phyloP scores from a whole-genome alignment of 2,797 vertebrate genomes.

The Smutsia temminckii region DNA sequence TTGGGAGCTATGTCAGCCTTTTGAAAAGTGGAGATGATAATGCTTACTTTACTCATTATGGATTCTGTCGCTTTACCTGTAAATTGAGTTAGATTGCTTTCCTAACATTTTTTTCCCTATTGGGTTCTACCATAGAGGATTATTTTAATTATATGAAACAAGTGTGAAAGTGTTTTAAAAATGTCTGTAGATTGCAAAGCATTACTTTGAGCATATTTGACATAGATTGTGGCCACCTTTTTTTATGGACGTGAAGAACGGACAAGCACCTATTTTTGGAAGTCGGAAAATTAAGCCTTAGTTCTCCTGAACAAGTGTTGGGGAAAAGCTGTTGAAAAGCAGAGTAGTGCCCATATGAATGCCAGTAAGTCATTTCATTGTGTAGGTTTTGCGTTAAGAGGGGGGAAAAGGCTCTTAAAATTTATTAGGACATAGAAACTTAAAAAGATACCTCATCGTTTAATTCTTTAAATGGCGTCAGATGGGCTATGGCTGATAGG shows the following conservation, averaged over 20 bases:
- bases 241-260: neutral
- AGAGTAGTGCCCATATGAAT: no score
- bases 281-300: conserved; percentile 25
- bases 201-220: neutral
- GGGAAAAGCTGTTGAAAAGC: no score
- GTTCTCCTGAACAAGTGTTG: neutral
- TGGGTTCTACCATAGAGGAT: neutral
- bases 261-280: conserved; percentile 20
- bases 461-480: neutral
- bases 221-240: neutral
- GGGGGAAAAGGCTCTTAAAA: neutral
- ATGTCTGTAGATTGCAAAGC: neutral
- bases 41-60: neutral
- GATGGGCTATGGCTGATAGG: neutral
- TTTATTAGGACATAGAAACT: neutral
- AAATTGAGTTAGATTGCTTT: neutral
- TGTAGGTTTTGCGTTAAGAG: no score
- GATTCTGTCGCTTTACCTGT: neutral
- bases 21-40: neutral
- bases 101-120: neutral
- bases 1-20: neutral
- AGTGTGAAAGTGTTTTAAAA: neutral
- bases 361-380: no score
- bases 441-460: neutral
- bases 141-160: neutral